A percentile compares a stretch with the other conserved stretches of the same genome.
Conservation (phyloP, 2,113 vertebrate genomes). For the Callopanchax toddi region DNA sequence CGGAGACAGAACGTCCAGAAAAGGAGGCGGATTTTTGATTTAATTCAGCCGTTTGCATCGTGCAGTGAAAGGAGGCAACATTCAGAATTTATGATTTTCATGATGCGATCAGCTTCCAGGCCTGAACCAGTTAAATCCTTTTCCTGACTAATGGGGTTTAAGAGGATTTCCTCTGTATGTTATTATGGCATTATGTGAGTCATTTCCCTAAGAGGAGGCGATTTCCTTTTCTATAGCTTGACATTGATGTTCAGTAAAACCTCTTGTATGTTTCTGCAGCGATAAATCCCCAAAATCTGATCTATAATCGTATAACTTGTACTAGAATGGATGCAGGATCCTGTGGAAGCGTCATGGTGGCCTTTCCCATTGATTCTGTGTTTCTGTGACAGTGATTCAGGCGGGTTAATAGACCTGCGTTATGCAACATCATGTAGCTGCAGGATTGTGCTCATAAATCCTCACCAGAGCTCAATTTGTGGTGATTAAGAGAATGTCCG, state of each 20-base stretch:
- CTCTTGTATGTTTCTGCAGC: neutral
- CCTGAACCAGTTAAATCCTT: slow-evolving; percentile 54
- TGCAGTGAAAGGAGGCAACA: neutral
- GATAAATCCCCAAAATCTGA: too few relatives aligned
- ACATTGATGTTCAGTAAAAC: slow-evolving; percentile 1
- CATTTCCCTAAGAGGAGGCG: slow-evolving; percentile 14
- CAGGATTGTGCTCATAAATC: slow-evolving; percentile 45
- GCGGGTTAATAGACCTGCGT: slow-evolving; percentile 50
- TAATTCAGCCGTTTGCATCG: too few relatives aligned
- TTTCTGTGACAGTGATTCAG: slow-evolving; percentile 34
- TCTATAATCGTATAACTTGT: too few relatives aligned
- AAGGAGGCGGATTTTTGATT: neutral
- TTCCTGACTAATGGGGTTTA: slow-evolving; percentile 40
- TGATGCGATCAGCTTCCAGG: slow-evolving; percentile 41
- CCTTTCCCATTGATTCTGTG: slow-evolving; percentile 60
- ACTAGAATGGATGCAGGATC: neutral
- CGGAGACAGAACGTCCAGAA: too few relatives aligned
- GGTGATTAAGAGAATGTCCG: slow-evolving; percentile 57
- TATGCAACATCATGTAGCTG: slow-evolving; percentile 66
- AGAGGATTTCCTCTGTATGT: slow-evolving; percentile 59
- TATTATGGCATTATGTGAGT: slow-evolving; percentile 21
- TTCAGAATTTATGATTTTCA: slow-evolving; percentile 30
- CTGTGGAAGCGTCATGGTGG: neutral
- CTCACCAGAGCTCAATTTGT: slow-evolving; percentile 55
- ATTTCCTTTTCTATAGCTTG: neutral